These are phyloP conservation scores for Athalia circularis DNA, from an alignment of 2,888 invertebrate genomes.

Conservation along the genomic window DNA sequence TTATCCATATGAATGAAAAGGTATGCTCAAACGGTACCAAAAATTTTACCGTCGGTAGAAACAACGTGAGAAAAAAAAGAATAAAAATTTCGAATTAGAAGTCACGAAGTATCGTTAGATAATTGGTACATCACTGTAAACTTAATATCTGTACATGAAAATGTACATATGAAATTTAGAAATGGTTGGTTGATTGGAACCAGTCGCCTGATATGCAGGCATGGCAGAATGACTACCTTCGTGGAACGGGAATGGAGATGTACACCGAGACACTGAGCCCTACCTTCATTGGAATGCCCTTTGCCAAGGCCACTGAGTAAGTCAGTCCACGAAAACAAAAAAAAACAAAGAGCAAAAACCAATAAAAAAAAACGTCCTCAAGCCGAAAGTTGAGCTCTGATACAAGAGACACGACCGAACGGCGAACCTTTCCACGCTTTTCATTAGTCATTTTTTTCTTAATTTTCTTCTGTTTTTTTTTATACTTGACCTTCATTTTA, in stretches of 20 bases:
- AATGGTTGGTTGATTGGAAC: constrained; percentile 74
- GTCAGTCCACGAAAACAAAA: constrained; percentile 77
- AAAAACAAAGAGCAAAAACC: constrained; percentile 51
- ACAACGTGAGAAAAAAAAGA: background rate
- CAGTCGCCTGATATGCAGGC: constrained; percentile 96
- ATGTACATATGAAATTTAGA: constrained; percentile 75
- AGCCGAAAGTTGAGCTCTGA: constrained; percentile 59
- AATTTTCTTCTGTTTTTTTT: background rate
- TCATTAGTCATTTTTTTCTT: background rate
- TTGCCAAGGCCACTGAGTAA: constrained; percentile 99
- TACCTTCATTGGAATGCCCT: constrained; percentile 98
- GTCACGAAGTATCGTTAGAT: no score
- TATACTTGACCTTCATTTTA: background rate
- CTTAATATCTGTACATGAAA: constrained; percentile 73
- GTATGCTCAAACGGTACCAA: no score
- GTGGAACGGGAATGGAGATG: constrained; percentile 99
- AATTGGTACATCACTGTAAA: constrained; percentile 58
- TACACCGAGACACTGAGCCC: constrained; percentile 99
- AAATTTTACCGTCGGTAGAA: no score
- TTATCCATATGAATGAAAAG: no score
- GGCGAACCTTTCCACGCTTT: constrained; percentile 32
- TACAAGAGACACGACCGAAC: constrained; percentile 69
- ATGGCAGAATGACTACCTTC: constrained; percentile 99
- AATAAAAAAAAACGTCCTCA: background rate
- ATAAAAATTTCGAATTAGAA: background rate